Conservation (phyloP, 2,888 invertebrate genomes). For the Myopa tessellatipennis region DNA sequence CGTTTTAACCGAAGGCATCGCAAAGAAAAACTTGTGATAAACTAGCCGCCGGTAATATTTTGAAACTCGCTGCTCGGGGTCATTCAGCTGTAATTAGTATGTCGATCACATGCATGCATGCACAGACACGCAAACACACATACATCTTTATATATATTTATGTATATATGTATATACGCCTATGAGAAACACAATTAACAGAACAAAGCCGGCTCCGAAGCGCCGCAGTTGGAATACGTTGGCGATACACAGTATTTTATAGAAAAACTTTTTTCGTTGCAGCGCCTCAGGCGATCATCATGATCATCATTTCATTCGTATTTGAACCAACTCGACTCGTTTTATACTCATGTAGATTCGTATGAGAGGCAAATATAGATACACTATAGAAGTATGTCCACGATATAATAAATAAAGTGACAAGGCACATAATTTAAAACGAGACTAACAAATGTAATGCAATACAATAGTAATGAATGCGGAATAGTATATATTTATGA, state of each 20-base stretch:
- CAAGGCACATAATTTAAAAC: too few species aligned
- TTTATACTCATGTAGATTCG: conserved; percentile 16
- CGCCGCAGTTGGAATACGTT: conserved; percentile 21
- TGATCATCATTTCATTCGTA: conserved; percentile 51
- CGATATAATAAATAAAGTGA: too few species aligned
- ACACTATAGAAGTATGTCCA: too few species aligned
- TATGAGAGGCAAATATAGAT: too few species aligned
- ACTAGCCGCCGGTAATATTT: conserved; percentile 60
- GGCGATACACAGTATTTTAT: conserved; percentile 37
- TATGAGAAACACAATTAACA: not conserved
- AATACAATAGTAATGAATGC: too few species aligned
- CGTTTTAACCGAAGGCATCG: conserved; percentile 60
- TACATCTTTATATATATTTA: not conserved
- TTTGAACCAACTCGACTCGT: conserved; percentile 49
- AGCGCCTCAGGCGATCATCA: conserved; percentile 43
- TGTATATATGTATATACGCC: conserved; percentile 17
- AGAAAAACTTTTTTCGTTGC: conserved; percentile 25
- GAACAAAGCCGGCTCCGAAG: conserved; percentile 14
- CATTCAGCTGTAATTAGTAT: conserved; percentile 64
- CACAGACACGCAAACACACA: conserved; percentile 32
- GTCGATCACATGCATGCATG: conserved; percentile 40
- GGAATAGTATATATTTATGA: too few species aligned
- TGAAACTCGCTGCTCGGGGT: conserved; percentile 60
- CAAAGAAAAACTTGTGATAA: conserved; percentile 68
- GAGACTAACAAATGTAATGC: too few species aligned